Base-by-base conservation (phyloP, 2,888 invertebrate species). In the Cetonia aurata region DNA sequence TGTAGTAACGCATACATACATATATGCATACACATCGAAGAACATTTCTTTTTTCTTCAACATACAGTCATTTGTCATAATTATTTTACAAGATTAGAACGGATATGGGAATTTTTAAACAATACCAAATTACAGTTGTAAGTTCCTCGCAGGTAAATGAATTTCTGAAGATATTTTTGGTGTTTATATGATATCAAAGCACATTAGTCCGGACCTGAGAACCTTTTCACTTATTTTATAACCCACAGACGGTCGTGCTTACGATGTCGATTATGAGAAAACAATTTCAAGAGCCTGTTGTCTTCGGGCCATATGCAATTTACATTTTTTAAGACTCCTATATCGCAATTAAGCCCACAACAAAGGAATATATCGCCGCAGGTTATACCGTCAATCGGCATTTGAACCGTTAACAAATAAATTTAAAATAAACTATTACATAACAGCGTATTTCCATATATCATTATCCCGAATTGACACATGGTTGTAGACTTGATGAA, bases 401-500 rank as follows among this genome's bases (percentile, higher is more conserved):
- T 65, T 65, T 65, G 62, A 50, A 65, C 62, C 62, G 53, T 62
- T 69, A 69, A 55, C 69, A 69, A 60, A 69, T 62, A 62, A 69
- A 60, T 69, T 69, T 69, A 46, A 60, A 69, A 69, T 69, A 69
- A 69, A 69, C 53, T 52, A 53, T 69, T 69, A 69, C 52, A 44
- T 69, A 69, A 69, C 33, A 37, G 42, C 25, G 33, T 48, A 65
- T 53, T 62, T 69, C 60, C 53, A 69, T 69, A 52, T 62, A 69
- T 69, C 69, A 69, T 62, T 62, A 69, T 69, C 53, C 53, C 44
- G 59, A 62, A 62, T 69, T 69, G 69, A 69, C 69, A 69, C 44
- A 19, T 52, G 50, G 25, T 50, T 37, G 17, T 41, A 46, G 25
- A 52, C 17, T 50, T 48, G 60, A 60, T n/a, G 37, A 37, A 50